Evolutionary conservation across 2,797 vertebrate species (phyloP).

Genomic region (Centroberyx gerrardi): DNA sequence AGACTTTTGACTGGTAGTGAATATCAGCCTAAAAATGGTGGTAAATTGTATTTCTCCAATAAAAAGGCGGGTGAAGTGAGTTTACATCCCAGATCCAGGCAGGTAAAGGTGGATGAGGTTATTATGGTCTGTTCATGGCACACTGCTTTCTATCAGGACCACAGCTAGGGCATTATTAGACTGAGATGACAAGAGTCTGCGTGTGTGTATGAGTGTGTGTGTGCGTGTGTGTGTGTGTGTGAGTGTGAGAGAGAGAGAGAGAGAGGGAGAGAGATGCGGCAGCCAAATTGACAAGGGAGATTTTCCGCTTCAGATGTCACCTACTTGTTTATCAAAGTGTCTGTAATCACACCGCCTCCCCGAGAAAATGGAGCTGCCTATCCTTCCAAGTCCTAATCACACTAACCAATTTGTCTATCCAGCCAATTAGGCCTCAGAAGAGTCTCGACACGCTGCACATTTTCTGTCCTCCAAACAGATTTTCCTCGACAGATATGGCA

Average conservation of each 20-base stretch:
- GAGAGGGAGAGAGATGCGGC: constrained; percentile 17
- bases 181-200: constrained; percentile 7
- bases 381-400: constrained; percentile 18
- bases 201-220: background rate
- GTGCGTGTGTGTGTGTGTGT: background rate
- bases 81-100: constrained; percentile 21
- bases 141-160: constrained; percentile 44
- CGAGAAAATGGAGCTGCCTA: constrained; percentile 36
- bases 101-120: constrained; percentile 37
- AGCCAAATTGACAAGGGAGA: constrained; percentile 56
- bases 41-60: background rate
- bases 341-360: constrained; percentile 54
- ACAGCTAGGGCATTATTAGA: constrained; percentile 43
- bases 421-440: constrained; percentile 5
- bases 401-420: background rate
- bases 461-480: constrained; percentile 11
- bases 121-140: constrained; percentile 43
- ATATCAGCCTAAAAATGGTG: background rate
- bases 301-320: constrained; percentile 56
- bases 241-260: constrained; percentile 18
- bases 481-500: constrained; percentile 8
- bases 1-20: too few species aligned
- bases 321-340: constrained; percentile 62
- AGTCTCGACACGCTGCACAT: constrained; percentile 2
- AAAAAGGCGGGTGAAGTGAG: background rate